A percentile compares a stretch with the other conserved stretches of the same genome.
Evolutionary conservation across 2,113 vertebrate genomes (phyloP).

Genomic region (Chascanopsetta lugubris): DNA sequence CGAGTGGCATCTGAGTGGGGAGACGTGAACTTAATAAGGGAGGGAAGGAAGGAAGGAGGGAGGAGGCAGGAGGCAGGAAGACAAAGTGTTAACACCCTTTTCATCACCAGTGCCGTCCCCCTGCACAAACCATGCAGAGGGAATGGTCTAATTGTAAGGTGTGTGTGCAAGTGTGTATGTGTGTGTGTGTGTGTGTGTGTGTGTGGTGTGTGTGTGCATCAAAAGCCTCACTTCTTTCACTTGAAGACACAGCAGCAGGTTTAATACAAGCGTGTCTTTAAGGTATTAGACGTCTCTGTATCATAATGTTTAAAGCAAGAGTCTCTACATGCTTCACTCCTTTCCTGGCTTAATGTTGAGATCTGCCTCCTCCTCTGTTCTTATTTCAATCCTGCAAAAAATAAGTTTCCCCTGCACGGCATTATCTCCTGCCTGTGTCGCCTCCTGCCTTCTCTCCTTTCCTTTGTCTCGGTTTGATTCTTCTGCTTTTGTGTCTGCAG

Average conservation of each 20-base stretch:
- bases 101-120: constrained; percentile 70
- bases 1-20: constrained; percentile 34
- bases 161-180: no score
- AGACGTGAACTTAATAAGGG: constrained; percentile 49
- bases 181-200: no score
- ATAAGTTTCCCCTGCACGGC: constrained; percentile 16
- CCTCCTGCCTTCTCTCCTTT: constrained; percentile 12
- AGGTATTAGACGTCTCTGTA: background rate
- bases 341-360: background rate
- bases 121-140: constrained; percentile 55
- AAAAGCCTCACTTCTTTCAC: no score
- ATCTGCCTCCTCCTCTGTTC: background rate
- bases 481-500: constrained; percentile 50
- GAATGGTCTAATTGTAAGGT: constrained; percentile 75
- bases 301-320: background rate
- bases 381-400: constrained; percentile 6
- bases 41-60: constrained; percentile 61
- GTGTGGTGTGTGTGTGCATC: no score
- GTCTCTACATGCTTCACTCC: background rate
- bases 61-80: constrained; percentile 60
- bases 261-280: background rate
- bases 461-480: constrained; percentile 47
- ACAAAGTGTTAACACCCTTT: constrained; percentile 78
- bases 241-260: no score
- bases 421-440: constrained; percentile 9